A percentile compares a stretch with the other conserved stretches of the same genome.
phyloP scores from a whole-genome alignment of 2,113 vertebrate genomes.

The Ceratotherium simum region DNA sequence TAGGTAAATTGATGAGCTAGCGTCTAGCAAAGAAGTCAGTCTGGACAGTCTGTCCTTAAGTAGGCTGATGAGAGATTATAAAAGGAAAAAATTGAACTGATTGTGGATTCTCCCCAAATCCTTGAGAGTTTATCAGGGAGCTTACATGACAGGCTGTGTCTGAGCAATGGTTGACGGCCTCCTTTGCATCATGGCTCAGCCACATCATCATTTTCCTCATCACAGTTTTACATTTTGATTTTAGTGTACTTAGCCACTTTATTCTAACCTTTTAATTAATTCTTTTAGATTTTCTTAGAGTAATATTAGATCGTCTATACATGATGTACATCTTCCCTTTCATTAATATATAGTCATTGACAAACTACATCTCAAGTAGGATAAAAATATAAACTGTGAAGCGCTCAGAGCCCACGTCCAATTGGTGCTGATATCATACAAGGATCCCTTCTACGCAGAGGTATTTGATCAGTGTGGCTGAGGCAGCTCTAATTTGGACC shows the following conservation, averaged over 20 bases:
- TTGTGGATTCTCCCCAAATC: background rate
- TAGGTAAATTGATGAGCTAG: background rate
- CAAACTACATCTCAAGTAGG: fast-evolving
- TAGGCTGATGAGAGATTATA: background rate
- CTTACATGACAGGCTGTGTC: background rate
- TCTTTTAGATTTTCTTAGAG: background rate
- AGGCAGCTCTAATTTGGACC: background rate
- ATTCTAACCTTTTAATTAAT: conserved; percentile 10
- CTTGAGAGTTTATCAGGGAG: background rate
- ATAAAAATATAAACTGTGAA: background rate
- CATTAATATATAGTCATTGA: background rate
- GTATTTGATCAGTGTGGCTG: background rate
- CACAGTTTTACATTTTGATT: background rate
- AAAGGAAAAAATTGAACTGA: background rate
- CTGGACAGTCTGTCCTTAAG: background rate
- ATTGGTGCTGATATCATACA: background rate
- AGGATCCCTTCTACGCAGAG: background rate
- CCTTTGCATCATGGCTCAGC: too few relatives aligned
- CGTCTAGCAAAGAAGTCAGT: background rate
- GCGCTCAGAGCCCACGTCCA: fast-evolving
- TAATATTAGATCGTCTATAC: conserved; percentile 10
- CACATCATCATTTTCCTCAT: background rate
- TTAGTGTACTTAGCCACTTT: background rate
- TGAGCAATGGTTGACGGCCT: background rate
- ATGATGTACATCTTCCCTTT: background rate